These are phyloP conservation scores for Microcebus ravelobensis DNA, from an alignment of 2,113 vertebrate species.

Conservation along the genomic window DNA sequence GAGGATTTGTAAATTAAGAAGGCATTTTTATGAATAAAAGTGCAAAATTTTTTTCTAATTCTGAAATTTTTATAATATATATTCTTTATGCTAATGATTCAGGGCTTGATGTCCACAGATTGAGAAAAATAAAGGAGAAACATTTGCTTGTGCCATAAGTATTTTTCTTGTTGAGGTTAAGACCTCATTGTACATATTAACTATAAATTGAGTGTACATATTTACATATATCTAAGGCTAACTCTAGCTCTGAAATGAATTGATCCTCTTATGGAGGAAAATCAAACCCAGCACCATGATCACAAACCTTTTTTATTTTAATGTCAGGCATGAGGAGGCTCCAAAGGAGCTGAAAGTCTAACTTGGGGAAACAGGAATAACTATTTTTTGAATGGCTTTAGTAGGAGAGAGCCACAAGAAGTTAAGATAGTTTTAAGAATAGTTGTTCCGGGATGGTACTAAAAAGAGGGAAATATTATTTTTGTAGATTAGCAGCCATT, in stretches of 20 bases:
- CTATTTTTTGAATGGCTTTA: background rate
- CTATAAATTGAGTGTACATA: background rate
- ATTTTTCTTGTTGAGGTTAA: background rate
- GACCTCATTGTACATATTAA: background rate
- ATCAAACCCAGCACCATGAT: background rate
- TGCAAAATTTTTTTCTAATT: background rate
- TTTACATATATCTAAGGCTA: background rate
- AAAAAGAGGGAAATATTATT: background rate
- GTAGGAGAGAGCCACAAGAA: background rate
- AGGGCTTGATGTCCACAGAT: background rate
- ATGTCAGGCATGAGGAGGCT: background rate
- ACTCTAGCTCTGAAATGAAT: background rate
- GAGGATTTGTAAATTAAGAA: background rate
- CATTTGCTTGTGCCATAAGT: background rate
- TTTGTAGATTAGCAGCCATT: background rate
- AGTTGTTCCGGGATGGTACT: background rate
- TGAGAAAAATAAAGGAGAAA: background rate
- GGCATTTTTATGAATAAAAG: background rate
- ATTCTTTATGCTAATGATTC: background rate
- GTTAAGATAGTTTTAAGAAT: background rate
- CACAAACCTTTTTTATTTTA: background rate
- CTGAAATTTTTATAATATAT: background rate
- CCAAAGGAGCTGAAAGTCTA: background rate
- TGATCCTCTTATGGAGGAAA: background rate
- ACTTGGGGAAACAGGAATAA: background rate